Evolutionary conservation across 2,888 invertebrate species (phyloP), one percentile per base, ranked within the genome.

Genomic region (Coronaproctus castanopsis): DNA sequence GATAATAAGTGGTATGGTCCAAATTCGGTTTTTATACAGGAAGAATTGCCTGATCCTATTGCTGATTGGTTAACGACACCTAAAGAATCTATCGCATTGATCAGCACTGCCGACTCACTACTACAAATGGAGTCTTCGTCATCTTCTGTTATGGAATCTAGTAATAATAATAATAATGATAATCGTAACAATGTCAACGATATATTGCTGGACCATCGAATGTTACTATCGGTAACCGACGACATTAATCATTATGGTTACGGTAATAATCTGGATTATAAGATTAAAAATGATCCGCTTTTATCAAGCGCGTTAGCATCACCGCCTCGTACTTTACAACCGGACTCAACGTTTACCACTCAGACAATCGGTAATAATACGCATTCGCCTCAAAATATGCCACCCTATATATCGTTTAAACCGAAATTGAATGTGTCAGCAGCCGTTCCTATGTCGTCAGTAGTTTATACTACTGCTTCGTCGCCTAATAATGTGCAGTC

Each of bases 41-140:
- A 58, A 55, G 61, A 61, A 58, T 56, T 61, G 58, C 58, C 57
- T 55, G 61, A 61, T 57, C 58, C 61, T 24, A 55, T 61, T 23
- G 24, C 52, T 24, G 61, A 61, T 58, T 61, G 61, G 61, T 48
- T 61, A 5, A 20, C 61, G n/a, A 48, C 36, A 49, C 57, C 58
- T 50, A 50, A 54, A 36, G 52, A 55, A 55, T 23, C 58, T 21
- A 58, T 14, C 14, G 5, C 36, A 8, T 36, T 36, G 14, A 36
- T 36, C 14, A n/a, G n/a, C n/a, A 36, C 36, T 36, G 36, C 36
- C 14, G 36, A 36, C 14, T 8, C 5, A 8, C 14, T 36, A 8
- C 14, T 14, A 14, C 5, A 5, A 5, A 36, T 5, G 36, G 36
- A 36, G 14, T 14, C 5, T 8, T 36, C 36, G 14, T 14, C 5